phyloP scores from a whole-genome alignment of 2,797 vertebrate species.

The Trematomus bernacchii region DNA sequence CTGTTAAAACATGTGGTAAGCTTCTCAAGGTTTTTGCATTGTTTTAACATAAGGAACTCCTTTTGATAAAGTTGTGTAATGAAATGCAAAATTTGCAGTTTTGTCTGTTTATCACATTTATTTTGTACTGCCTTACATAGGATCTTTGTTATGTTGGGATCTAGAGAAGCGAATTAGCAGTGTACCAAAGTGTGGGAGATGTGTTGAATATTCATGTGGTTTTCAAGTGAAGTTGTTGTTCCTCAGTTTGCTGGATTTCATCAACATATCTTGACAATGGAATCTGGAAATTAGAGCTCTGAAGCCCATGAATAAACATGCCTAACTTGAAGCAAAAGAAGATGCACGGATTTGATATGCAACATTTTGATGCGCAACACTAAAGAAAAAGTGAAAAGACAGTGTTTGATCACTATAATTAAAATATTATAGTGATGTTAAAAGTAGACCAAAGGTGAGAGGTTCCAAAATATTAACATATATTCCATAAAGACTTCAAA shows the following conservation, averaged over 20 bases:
- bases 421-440: neutral
- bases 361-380: neutral
- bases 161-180: neutral
- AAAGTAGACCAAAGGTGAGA: neutral
- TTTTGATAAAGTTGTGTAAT: constrained; percentile 9
- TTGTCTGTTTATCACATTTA: neutral
- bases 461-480: neutral
- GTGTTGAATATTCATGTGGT: constrained; percentile 31
- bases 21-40: neutral
- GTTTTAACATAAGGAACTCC: neutral
- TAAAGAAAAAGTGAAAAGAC: neutral
- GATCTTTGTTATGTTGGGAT: constrained; percentile 3
- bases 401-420: too few species aligned
- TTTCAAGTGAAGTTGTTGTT: constrained; percentile 7
- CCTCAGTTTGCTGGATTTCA: constrained; percentile 1
- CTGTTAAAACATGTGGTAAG: neutral
- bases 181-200: constrained; percentile 3
- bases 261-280: neutral
- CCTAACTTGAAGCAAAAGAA: neutral
- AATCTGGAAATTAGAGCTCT: neutral
- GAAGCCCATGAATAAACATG: neutral
- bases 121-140: neutral
- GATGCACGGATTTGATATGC: neutral
- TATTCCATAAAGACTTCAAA: neutral
- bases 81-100: neutral